Conservation (phyloP, 2,797 vertebrate genomes). For the Phoxinus dragarum region DNA sequence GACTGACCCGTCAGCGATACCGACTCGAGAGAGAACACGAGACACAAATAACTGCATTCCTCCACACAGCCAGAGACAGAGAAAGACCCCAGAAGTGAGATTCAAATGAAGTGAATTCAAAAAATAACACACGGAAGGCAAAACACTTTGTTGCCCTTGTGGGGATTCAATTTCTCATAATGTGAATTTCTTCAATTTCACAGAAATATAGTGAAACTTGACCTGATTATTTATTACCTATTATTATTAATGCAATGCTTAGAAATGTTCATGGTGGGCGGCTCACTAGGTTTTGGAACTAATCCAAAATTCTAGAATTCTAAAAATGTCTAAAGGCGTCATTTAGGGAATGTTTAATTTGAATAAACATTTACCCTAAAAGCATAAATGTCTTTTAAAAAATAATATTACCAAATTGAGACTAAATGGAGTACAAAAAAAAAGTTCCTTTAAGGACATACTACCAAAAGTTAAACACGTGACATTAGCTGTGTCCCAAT, state of each 20-base stretch:
- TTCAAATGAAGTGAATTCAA: not conserved
- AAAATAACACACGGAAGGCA: not conserved
- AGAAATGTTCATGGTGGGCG: not conserved
- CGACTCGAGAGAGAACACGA: constrained; percentile 30
- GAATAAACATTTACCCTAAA: not conserved
- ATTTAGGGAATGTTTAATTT: not conserved
- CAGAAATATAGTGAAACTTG: not conserved
- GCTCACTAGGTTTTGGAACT: not conserved
- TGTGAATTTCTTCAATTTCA: too few species aligned
- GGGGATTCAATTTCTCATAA: not conserved
- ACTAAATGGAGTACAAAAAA: not conserved
- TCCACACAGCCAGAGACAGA: not conserved
- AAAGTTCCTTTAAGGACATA: not conserved
- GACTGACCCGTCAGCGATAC: constrained; percentile 56
- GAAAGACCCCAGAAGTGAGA: not conserved
- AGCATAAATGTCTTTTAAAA: not conserved
- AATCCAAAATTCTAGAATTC: not conserved
- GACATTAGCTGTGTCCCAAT: not conserved
- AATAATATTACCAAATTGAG: not conserved
- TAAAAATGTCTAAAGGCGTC: not conserved
- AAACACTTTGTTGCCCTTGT: not conserved
- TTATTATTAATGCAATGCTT: not conserved
- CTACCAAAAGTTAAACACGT: not conserved
- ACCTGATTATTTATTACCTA: not conserved
- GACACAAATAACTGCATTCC: constrained; percentile 58